Percentiles rank a stretch among this genome's conserved stretches.
These are phyloP conservation scores for Heliothis peltigera DNA, from an alignment of 2,888 invertebrate genomes.

Conservation along the genomic window DNA sequence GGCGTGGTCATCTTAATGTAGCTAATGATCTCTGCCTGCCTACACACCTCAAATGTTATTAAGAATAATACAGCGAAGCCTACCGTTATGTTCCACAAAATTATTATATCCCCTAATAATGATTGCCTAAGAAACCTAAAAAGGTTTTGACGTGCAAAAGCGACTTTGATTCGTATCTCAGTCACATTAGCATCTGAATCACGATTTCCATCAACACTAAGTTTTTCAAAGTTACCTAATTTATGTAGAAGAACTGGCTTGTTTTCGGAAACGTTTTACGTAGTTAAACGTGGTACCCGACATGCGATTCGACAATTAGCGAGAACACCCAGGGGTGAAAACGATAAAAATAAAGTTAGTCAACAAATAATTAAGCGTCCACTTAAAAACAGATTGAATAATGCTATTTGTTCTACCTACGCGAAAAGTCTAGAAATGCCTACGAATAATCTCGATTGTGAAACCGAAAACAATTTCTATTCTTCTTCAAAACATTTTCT, in stretches of 20 bases:
- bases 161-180: slow-evolving; percentile 67
- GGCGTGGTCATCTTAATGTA: slow-evolving; percentile 73
- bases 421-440: neutral
- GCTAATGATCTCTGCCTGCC: slow-evolving; percentile 65
- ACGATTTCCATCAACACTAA: slow-evolving; percentile 66
- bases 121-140: slow-evolving; percentile 39
- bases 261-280: slow-evolving; percentile 85
- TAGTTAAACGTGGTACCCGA: slow-evolving; percentile 75
- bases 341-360: slow-evolving; percentile 69
- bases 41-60: slow-evolving; percentile 41
- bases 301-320: slow-evolving; percentile 84
- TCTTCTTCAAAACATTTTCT: no score
- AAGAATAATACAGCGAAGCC: slow-evolving; percentile 35
- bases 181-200: slow-evolving; percentile 73
- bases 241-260: slow-evolving; percentile 78
- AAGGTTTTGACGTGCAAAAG: slow-evolving; percentile 55
- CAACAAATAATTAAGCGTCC: slow-evolving; percentile 59
- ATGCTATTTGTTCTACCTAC: slow-evolving; percentile 16
- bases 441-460: no score
- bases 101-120: slow-evolving; percentile 21
- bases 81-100: slow-evolving; percentile 18
- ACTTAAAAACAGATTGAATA: slow-evolving; percentile 60
- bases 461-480: no score
- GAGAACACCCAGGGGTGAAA: slow-evolving; percentile 63
- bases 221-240: slow-evolving; percentile 71